Evolutionary conservation across 2,113 vertebrate genomes (phyloP).

Genomic region (Oryzias woworae): DNA sequence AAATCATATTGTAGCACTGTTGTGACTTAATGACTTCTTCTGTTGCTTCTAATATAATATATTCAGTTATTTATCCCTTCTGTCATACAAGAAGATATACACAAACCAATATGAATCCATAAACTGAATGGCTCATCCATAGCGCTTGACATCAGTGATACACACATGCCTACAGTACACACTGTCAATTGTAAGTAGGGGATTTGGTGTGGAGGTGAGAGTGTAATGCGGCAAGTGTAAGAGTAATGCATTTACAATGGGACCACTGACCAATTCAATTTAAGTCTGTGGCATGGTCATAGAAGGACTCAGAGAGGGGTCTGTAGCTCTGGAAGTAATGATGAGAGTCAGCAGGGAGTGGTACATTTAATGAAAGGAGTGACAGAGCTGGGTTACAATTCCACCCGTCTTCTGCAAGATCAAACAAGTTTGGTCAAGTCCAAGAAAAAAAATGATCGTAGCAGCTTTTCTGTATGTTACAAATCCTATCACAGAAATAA

Average conservation of each 20-base stretch:
- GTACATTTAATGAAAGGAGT: slow-evolving; percentile 67
- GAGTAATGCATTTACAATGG: slow-evolving; percentile 77
- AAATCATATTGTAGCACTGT: too few relatives aligned
- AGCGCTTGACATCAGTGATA: slow-evolving; percentile 16
- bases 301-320: slow-evolving; percentile 48
- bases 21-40: neutral
- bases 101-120: slow-evolving; percentile 1
- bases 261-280: slow-evolving; percentile 75
- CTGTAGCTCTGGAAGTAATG: slow-evolving; percentile 64
- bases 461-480: slow-evolving; percentile 3
- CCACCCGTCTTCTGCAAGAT: slow-evolving; percentile 37
- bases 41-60: slow-evolving; percentile 8
- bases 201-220: slow-evolving; percentile 62
- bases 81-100: slow-evolving; percentile 2
- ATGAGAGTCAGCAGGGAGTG: slow-evolving; percentile 69
- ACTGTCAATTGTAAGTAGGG: slow-evolving; percentile 50
- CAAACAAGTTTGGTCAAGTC: slow-evolving; percentile 41
- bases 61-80: slow-evolving; percentile 5
- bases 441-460: slow-evolving; percentile 1
- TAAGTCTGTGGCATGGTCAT: slow-evolving; percentile 55
- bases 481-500: slow-evolving; percentile 18
- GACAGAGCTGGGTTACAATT: slow-evolving; percentile 43
- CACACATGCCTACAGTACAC: slow-evolving; percentile 29
- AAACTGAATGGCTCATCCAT: slow-evolving; percentile 5
- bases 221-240: slow-evolving; percentile 59